Evolutionary conservation across 2,113 vertebrate genomes (phyloP), one percentile per base, ranked within the genome.

Genomic region (Rostratula benghalensis): DNA sequence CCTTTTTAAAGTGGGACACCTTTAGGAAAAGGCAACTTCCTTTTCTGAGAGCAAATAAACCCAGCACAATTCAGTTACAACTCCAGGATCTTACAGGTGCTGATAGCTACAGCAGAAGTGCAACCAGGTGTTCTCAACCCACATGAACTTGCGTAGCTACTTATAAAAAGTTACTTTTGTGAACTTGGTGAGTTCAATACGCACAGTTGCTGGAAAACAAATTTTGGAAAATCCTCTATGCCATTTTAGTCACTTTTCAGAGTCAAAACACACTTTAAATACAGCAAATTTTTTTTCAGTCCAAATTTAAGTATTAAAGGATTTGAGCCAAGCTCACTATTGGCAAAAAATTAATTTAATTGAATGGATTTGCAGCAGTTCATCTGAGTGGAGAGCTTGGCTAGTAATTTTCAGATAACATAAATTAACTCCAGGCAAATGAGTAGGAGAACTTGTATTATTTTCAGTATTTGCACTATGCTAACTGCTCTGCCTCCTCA

Each of bases 391-490:
- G 69, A 57, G 61, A 76, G 92, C 75, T 92, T 91, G 85, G 89
- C 95, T 83, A 64, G 54, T 43, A 61, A 57, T 80, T 80, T 73
- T 87, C 51, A 60, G 96, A 67, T 92, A 90, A 91, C 21, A 3
- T 51, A 45, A 80, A 76, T 89, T 51, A 83, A 77, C 53, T 78
- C 53, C 51, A 22, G 50, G 69, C 56, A 9, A 45, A 54, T 39
- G 65, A 60, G 53, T 15, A 46, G 30, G 51, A 43, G 81, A 93
- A 76, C 50, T 41, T 84, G 71, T 64, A n/a, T 93, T 91, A 45
- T 83, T 80, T 90, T 94, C 91, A 94, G 93, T 95, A 95, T 96
- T 97, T 96, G 93, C 94, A 95, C 93, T 88, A 61, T 70, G 74
- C 95, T 84, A 27, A 35, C 90, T 96, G 93, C 93, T 94, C 89